Base-by-base conservation (phyloP, 2,888 invertebrate species). In the Chloroclysta siterata region DNA sequence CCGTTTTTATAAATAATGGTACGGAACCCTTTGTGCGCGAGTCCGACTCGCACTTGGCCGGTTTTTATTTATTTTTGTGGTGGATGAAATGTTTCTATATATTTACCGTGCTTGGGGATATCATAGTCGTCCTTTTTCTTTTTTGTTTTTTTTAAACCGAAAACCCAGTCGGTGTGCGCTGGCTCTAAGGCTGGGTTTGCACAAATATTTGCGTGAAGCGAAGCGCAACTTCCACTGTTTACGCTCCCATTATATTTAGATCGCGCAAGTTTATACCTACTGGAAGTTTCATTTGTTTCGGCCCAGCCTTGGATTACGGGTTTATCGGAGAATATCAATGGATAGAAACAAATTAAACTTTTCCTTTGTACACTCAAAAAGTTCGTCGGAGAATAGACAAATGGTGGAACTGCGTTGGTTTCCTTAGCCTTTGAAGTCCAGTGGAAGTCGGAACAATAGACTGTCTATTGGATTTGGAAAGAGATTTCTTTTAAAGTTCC, bases 231-330 rank as follows among this genome's bases (percentile, higher is more conserved):
- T 71, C 65, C 66, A 74, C 72, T 80, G 74, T 80, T 75, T 53
- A 85, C 81, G 82, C 81, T 80, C 72, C 80, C 81, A 87, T 87
- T 87, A 86, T 85, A 84, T 85, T 83, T 77, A 78, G 75, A 82
- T 82, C 80, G 79, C 63, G 71, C 74, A 78, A 81, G 79, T 80
- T 80, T 81, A 72, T 66, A 72, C 33, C 33, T 33, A 33, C 69
- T 65, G 64, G 59, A 72, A 77, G 79, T 72, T 77, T 80, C 66
- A 60, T 48, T 63, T 62, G 64, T 63, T 55, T 54, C 48, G 48
- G 68, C 61, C 53, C 60, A 65, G 54, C 65, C 54, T 61, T 22
- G 56, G 62, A 65, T 64, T 68, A 65, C 39, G 58, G 65, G 17
- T 54, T 54, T 22, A 55, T 46, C 41, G 57, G 39, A 42, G 54